Percentiles rank a stretch among this genome's conserved stretches.
These are phyloP conservation scores for Rhizoglyphus robini DNA, from an alignment of 1,140 invertebrate genomes.

Conservation along the genomic window DNA sequence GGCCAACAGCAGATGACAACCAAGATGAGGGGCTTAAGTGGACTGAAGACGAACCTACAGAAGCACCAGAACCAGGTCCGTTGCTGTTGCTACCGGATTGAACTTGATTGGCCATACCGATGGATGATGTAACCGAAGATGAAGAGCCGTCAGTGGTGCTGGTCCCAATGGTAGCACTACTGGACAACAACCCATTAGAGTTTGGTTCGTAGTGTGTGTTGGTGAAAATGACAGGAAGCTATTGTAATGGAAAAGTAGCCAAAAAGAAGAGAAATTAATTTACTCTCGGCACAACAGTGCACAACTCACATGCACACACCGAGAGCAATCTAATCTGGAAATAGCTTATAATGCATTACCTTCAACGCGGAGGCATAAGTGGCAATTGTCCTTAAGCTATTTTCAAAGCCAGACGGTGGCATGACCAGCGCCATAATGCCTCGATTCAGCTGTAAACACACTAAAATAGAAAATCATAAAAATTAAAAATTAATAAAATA, in stretches of 20 bases:
- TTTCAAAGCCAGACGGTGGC: slow-evolving; percentile 65
- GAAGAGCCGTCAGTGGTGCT: slow-evolving; percentile 31
- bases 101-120: background rate
- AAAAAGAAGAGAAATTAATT: background rate
- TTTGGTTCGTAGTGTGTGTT: slow-evolving; percentile 84
- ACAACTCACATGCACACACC: background rate
- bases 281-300: background rate
- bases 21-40: slow-evolving; percentile 52
- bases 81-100: background rate
- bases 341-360: background rate
- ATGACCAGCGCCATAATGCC: slow-evolving; percentile 81
- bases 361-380: background rate
- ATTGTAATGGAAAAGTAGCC: background rate
- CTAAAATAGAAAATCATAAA: slow-evolving; percentile 44
- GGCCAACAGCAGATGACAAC: slow-evolving; percentile 73
- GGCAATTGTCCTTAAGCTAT: background rate
- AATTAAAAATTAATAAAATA: slow-evolving; percentile 15
- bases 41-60: slow-evolving; percentile 81
- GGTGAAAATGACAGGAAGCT: slow-evolving; percentile 41
- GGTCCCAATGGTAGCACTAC: slow-evolving; percentile 71
- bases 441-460: slow-evolving; percentile 75
- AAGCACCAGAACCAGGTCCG: slow-evolving; percentile 41
- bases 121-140: background rate
- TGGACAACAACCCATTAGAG: slow-evolving; percentile 88
- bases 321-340: background rate